A percentile compares a stretch with the other conserved stretches of the same genome.
Evolutionary conservation across 2,888 invertebrate genomes (phyloP).

Genomic region (Periphyllus acericola): DNA sequence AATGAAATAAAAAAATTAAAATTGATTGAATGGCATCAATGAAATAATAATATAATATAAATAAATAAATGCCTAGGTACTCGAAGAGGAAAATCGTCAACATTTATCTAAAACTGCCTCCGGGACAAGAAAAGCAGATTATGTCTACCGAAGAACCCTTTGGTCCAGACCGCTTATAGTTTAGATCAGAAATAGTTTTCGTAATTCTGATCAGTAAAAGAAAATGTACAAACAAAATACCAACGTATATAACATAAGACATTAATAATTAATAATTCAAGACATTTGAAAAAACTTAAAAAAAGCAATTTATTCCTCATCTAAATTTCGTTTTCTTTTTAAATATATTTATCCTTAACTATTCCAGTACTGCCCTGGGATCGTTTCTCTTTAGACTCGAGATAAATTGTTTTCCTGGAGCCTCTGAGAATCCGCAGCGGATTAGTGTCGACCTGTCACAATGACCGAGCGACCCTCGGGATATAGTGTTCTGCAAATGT

Average conservation of each 20-base stretch:
- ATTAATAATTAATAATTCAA: constrained; percentile 34
- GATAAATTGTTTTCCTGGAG: constrained; percentile 55
- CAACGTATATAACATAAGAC: background rate
- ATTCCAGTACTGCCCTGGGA: background rate
- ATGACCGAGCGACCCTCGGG: constrained; percentile 41
- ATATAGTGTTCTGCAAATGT: constrained; percentile 31
- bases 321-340: background rate
- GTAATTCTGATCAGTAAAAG: background rate
- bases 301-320: constrained; percentile 14
- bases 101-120: background rate
- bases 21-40: too few species aligned
- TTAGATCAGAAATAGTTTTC: background rate
- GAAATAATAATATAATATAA: background rate
- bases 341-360: background rate
- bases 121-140: constrained; percentile 3
- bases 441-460: constrained; percentile 57
- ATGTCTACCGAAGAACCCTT: background rate
- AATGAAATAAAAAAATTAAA: too few species aligned
- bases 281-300: constrained; percentile 8
- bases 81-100: background rate
- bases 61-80: background rate
- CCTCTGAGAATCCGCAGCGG: constrained; percentile 28
- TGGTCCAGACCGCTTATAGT: background rate
- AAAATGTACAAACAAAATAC: background rate
- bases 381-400: constrained; percentile 37